phyloP scores from a whole-genome alignment of 1,140 invertebrate species.

The Bombus turneri region DNA sequence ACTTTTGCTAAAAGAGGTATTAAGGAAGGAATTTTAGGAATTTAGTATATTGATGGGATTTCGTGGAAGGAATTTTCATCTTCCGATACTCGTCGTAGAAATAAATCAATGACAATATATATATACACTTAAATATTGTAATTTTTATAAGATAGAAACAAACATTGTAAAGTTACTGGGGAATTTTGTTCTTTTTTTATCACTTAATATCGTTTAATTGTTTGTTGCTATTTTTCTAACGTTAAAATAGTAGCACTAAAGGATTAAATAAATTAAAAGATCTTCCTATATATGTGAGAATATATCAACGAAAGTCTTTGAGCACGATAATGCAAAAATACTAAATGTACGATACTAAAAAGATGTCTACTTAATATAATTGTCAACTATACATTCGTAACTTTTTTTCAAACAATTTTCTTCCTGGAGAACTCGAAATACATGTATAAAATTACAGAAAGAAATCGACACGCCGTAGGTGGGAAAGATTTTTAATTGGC shows the following conservation, averaged over 20 bases:
- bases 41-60: neutral
- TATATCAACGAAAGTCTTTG: too few species aligned
- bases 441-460: neutral
- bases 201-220: too few species aligned
- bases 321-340: neutral
- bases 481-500: constrained; percentile 3
- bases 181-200: too few species aligned
- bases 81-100: neutral
- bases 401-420: neutral
- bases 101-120: neutral
- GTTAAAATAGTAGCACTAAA: neutral
- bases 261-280: neutral
- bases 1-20: neutral
- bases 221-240: too few species aligned
- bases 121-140: too few species aligned
- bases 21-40: neutral
- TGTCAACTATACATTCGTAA: neutral
- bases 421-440: neutral
- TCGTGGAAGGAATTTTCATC: neutral
- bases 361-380: neutral
- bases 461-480: accelerated
- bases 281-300: too few species aligned
- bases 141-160: too few species aligned
- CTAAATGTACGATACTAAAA: neutral
- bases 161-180: too few species aligned